phyloP scores from a whole-genome alignment of 92 coral and sea anemone species.

The Micromussa lordhowensis region DNA sequence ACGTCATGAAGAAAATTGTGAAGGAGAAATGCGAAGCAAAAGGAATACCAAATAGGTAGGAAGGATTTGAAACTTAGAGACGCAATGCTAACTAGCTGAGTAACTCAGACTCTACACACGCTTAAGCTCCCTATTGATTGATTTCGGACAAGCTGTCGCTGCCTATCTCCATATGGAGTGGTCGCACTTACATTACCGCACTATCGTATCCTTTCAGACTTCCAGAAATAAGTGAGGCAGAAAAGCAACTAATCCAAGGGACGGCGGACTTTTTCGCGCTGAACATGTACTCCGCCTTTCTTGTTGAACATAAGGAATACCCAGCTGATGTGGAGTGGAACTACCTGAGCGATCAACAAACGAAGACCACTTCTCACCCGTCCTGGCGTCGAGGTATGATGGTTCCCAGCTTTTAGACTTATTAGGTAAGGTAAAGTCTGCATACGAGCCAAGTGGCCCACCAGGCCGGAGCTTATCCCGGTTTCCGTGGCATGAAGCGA shows the following conservation, averaged over 20 bases:
- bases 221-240: conserved; percentile 79
- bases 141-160: not conserved
- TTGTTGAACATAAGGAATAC: conserved; percentile 61
- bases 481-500: too few relatives aligned
- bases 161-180: not conserved
- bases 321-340: conserved; percentile 78
- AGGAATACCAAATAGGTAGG: conserved; percentile 71
- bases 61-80: not conserved
- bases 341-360: conserved; percentile 77
- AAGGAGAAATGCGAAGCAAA: conserved; percentile 68
- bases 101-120: too few relatives aligned
- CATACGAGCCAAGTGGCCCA: too few relatives aligned
- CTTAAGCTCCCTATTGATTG: too few relatives aligned
- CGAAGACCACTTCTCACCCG: conserved; percentile 54
- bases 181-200: not conserved
- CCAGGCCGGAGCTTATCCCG: too few relatives aligned
- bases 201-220: conserved; percentile 45
- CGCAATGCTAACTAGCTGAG: too few relatives aligned
- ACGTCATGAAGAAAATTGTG: conserved; percentile 73
- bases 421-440: too few relatives aligned
- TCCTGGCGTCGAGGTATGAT: conserved; percentile 84
- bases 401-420: not conserved
- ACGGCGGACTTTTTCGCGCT: conserved; percentile 90
- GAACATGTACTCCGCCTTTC: conserved; percentile 77
- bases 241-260: conserved; percentile 77